phyloP scores from a whole-genome alignment of 2,797 vertebrate species.

The Antrozous pallidus region DNA sequence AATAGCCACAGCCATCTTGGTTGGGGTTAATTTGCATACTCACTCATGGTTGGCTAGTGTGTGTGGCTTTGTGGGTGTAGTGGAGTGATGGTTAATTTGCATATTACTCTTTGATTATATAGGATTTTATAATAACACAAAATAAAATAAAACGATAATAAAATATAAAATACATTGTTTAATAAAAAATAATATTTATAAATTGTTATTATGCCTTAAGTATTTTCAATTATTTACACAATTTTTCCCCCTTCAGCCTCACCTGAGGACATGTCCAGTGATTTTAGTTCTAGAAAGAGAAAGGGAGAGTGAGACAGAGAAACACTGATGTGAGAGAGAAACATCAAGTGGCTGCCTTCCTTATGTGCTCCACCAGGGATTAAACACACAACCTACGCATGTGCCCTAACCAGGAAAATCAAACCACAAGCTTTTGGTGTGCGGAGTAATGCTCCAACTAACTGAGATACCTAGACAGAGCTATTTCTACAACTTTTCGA shows the following conservation, averaged over 20 bases:
- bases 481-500: background rate
- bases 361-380: no score
- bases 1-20: no score
- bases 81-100: no score
- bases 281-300: background rate
- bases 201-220: background rate
- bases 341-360: background rate
- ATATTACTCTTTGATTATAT: no score
- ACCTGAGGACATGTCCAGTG: background rate
- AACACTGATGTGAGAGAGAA: background rate
- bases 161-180: background rate
- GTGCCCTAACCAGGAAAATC: background rate
- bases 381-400: background rate
- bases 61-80: no score
- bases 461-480: background rate
- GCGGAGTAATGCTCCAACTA: background rate
- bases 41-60: no score
- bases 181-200: constrained; percentile 7
- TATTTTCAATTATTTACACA: background rate
- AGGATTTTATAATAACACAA: background rate
- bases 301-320: background rate
- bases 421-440: background rate
- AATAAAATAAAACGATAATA: background rate
- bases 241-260: background rate
- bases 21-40: no score